Base-by-base conservation (phyloP, 2,113 vertebrate genomes). In the Hydrochoerus hydrochaeris region DNA sequence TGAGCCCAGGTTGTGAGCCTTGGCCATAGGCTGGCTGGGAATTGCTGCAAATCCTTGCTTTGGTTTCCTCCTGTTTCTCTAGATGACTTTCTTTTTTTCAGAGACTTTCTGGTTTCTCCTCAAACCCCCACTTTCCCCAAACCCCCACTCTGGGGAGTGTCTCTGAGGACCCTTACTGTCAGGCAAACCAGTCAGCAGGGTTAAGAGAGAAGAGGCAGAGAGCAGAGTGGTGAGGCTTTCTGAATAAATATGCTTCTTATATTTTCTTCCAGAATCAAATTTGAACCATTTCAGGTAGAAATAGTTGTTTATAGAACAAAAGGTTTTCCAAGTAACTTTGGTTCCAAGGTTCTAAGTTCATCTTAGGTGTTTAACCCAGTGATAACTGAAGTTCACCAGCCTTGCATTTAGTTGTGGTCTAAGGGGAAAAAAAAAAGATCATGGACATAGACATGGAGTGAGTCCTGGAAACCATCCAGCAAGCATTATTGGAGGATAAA, bases 371-470 rank as follows among this genome's bases (percentile, higher is more conserved):
- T 44, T 54, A 60, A 52, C 19, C 14, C 2, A 13, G 44, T 35
- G 32, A 75, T 20, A 30, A 30, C 0, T 1, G 22, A 7, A 3
- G 32, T 7, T 10, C 41, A n/a, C 22, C 19, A 28, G 26, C 71
- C 58, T 57, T 4, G 78, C 44, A 26, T 22, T 52, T 1, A 30
- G 58, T 32, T 20, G 12, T 75, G 16, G 28, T 3, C 14, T 20
- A 46, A 7, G 57, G 46, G 35, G 20, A 3, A 3, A 24, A 57
- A 54, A 54, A 28, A 3, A 3, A 14, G 22, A 1, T 20, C 11
- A 1, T 1, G 1, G 49, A 7, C n/a, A 6, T 8, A 20, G 52
- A 41, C 12, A 1, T 5, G 9, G 62, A 24, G 52, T 2, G 28
- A 13, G 52, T 28, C 28, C 35, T 9, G 1, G 12, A 24, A 2